Conservation (phyloP, 1,140 invertebrate species). For the Ostrea denselamellosa region DNA sequence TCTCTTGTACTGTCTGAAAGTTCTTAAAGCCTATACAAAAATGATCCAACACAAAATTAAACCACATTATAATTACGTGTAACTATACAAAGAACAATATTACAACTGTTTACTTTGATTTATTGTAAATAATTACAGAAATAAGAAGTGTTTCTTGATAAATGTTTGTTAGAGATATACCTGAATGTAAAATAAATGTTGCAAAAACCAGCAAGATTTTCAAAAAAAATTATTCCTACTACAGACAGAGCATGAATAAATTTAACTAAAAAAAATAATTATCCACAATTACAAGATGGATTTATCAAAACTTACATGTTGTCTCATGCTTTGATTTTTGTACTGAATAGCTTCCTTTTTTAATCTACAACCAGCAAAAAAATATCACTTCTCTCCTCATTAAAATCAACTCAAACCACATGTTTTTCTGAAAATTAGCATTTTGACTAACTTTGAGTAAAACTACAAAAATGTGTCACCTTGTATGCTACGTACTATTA, state of each 20-base stretch:
- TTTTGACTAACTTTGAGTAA: too few relatives aligned
- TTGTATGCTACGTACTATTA: too few relatives aligned
- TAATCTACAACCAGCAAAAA: conserved; percentile 45
- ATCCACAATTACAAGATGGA: not conserved
- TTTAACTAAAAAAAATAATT: not conserved
- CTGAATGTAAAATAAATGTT: not conserved
- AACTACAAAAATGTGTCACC: too few relatives aligned
- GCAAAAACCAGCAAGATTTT: not conserved
- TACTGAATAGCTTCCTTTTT: conserved; percentile 54
- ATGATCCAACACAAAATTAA: not conserved
- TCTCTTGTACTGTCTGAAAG: conserved; percentile 61
- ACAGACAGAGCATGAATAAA: not conserved
- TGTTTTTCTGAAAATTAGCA: too few relatives aligned
- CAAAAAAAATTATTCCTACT: not conserved
- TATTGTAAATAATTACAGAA: too few relatives aligned
- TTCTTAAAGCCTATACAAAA: conserved; percentile 65
- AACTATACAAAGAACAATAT: too few relatives aligned
- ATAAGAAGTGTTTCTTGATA: too few relatives aligned
- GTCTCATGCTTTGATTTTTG: conserved; percentile 53
- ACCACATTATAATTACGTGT: too few relatives aligned
- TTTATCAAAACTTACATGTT: conserved; percentile 50
- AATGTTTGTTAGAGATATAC: too few relatives aligned
- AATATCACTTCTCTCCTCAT: not conserved
- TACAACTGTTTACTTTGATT: too few relatives aligned
- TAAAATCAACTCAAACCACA: too few relatives aligned